Conservation (phyloP, 2,113 vertebrate genomes). For the Oxyruncus cristatus region DNA sequence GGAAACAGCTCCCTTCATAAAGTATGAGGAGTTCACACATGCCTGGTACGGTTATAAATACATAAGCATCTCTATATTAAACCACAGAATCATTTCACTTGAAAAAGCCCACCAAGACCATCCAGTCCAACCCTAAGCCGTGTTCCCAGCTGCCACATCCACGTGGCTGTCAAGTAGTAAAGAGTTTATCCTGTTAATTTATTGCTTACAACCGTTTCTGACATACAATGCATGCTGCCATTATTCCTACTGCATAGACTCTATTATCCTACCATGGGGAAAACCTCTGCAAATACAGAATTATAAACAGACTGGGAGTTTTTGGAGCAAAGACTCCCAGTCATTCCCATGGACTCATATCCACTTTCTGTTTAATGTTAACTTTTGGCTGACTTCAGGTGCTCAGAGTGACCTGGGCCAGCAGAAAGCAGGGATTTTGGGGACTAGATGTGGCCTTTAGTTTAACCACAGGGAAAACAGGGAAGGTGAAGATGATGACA, state of each 20-base stretch:
- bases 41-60: neutral
- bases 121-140: neutral
- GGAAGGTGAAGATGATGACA: neutral
- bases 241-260: accelerated
- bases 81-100: neutral
- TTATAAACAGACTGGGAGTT: neutral
- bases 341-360: neutral
- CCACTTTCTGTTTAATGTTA: no score
- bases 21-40: neutral
- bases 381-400: neutral
- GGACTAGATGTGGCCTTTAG: neutral
- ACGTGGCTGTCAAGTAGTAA: neutral
- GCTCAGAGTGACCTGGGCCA: neutral
- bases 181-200: neutral
- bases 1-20: neutral
- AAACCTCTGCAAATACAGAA: neutral
- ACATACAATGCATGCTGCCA: accelerated
- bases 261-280: neutral
- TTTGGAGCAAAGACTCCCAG: neutral
- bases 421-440: neutral
- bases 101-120: neutral
- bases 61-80: neutral
- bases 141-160: neutral
- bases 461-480: neutral
- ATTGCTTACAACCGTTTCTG: neutral